Base-by-base conservation (phyloP, 2,113 vertebrate species). In the Triplophysa dalaica region DNA sequence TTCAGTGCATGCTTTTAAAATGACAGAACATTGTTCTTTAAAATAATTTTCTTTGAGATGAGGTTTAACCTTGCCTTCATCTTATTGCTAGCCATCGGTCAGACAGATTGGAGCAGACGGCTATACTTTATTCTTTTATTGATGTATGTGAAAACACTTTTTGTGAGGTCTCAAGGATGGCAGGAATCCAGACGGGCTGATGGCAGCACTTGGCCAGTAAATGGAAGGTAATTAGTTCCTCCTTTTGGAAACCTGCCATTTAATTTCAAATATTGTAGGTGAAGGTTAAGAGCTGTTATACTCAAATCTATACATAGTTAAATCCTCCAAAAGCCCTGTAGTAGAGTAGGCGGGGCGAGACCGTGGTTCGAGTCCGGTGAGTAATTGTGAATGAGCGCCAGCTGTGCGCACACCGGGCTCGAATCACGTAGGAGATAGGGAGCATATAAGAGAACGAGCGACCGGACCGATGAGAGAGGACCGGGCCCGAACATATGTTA, bases 211-310 rank as follows among this genome's bases (percentile, higher is more conserved):
- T 75, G 86, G 87, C 33, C 77, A 88, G 85, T 43, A 75, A 81
- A 83, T 81, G 60, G 82, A 89, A 89, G 86, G 86, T 86, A 90
- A 91, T 91, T 86, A 87, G 82, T 89, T 85, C 85, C 79, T 87
- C 87, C 85, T 86, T 87, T 83, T 92, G 89, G 87, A 89, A 63
- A 78, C 85, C 79, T 89, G 88, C 90, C 87, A 89, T 81, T 78
- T 84, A 80, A 84, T 82, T 85, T 89, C 80, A 62, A 19, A 77
- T 77, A 52, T 70, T 87, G 78, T 82, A 76, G 77, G 78, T 54
- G 77, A 52, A 89, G 86, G 89, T 74, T 33, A 67, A 43, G 10
- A 70, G 43, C 19, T 10, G 24, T 70, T 76, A 33, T 33, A 50
- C 33, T 81, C 54, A 50, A 4, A 75, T 63, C 43, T 75, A 29